A percentile compares a stretch with the other conserved stretches of the same genome.
phyloP scores from a whole-genome alignment of 2,113 vertebrate species.

The Bungarus multicinctus region DNA sequence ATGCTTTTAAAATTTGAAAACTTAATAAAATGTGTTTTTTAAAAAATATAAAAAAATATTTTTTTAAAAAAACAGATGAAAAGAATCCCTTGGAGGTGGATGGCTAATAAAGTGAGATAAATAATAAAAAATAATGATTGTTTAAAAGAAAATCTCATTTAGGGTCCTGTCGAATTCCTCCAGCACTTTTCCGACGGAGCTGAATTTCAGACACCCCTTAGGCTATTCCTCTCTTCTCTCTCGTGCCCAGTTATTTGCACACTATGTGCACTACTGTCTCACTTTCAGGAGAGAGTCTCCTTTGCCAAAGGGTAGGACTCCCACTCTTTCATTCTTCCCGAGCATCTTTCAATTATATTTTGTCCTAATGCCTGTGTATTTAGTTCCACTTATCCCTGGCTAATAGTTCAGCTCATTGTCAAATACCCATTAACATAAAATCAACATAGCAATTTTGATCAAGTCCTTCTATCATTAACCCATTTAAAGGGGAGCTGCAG shows the following conservation, averaged over 20 bases:
- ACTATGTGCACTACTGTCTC: slow-evolving; percentile 28
- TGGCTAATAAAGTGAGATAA: neutral
- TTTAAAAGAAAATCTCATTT: neutral
- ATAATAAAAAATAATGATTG: neutral
- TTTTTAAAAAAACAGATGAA: neutral
- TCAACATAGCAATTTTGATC: slow-evolving; percentile 65
- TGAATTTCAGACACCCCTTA: neutral
- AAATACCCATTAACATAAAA: slow-evolving; percentile 70
- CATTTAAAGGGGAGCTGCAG: slow-evolving; percentile 62
- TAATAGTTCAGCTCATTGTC: slow-evolving; percentile 69
- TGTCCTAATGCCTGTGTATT: slow-evolving; percentile 52
- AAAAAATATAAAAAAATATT: too few relatives aligned
- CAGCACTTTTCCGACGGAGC: neutral
- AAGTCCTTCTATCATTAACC: slow-evolving; percentile 67
- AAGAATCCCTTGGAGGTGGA: neutral
- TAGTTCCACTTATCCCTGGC: slow-evolving; percentile 62
- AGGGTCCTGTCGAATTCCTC: neutral
- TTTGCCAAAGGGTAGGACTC: slow-evolving; percentile 2
- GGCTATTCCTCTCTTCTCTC: neutral
- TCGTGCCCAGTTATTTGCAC: neutral
- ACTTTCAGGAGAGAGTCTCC: neutral
- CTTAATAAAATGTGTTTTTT: neutral
- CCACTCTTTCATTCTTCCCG: slow-evolving; percentile 38
- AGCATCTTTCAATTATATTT: slow-evolving; percentile 54
- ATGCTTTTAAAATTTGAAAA: too few relatives aligned